Conservation (phyloP, 2,113 vertebrate genomes). For the Felis catus region DNA sequence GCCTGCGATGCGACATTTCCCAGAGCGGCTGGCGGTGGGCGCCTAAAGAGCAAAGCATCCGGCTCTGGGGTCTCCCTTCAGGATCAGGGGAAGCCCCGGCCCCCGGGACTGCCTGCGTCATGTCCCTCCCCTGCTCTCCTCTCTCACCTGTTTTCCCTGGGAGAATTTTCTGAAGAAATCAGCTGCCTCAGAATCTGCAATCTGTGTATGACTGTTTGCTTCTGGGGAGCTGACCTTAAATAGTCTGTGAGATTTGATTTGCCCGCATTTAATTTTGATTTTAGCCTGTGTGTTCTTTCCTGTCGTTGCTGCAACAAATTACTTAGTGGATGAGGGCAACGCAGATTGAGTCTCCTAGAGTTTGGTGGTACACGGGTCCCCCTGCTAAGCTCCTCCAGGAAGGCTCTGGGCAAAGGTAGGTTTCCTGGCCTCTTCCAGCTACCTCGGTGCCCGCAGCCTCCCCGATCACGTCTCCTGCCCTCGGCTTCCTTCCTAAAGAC, state of each 20-base stretch:
- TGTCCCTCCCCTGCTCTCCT: not conserved
- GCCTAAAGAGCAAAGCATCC: not conserved
- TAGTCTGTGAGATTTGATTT: not conserved
- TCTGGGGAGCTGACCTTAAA: not conserved
- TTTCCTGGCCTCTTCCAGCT: not conserved
- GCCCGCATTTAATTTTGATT: not conserved
- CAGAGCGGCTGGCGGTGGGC: rapidly evolving
- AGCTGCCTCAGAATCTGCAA: not conserved
- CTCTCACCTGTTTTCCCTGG: not conserved
- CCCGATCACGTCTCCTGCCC: rapidly evolving
- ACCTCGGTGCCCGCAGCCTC: rapidly evolving
- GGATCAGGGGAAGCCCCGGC: not conserved
- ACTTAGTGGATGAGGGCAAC: not conserved
- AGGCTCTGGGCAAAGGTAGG: no score
- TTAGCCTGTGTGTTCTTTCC: not conserved
- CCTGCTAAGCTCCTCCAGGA: not conserved
- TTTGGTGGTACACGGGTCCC: not conserved
- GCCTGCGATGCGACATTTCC: not conserved
- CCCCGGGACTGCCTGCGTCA: not conserved
- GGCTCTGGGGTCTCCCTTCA: not conserved
- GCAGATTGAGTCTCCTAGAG: not conserved
- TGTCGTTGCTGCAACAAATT: not conserved
- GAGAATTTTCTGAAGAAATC: not conserved
- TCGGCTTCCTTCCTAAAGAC: not conserved
- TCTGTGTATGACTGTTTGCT: not conserved